phyloP scores from a whole-genome alignment of 92 coral and sea anemone genomes.

The Heteractis magnifica region DNA sequence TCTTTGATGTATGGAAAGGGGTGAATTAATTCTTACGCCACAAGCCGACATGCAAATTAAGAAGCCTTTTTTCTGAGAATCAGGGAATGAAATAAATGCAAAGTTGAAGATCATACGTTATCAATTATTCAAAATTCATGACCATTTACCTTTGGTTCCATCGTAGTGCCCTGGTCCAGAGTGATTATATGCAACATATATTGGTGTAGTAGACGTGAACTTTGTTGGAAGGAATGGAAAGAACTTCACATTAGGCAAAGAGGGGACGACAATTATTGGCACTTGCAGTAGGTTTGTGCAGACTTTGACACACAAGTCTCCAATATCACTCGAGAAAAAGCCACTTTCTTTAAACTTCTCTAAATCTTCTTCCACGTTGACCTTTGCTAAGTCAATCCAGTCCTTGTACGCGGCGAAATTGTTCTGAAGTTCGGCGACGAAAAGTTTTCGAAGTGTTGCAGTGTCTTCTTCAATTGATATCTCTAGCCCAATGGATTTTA shows the following conservation, averaged over 20 bases:
- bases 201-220: conserved; percentile 37
- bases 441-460: conserved; percentile 38
- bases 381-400: conserved; percentile 47
- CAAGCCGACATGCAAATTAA: too few species aligned
- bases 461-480: conserved; percentile 40
- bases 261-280: conserved; percentile 55
- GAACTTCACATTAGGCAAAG: conserved; percentile 45
- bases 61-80: too few species aligned
- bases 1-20: too few species aligned
- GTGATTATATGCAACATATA: conserved; percentile 66
- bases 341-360: conserved; percentile 48
- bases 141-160: conserved; percentile 50
- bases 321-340: conserved; percentile 53
- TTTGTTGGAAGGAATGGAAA: conserved; percentile 51
- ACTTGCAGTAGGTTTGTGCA: conserved; percentile 62
- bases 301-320: conserved; percentile 55
- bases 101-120: not conserved
- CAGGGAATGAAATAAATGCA: not conserved
- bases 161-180: conserved; percentile 63
- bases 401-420: conserved; percentile 48
- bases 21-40: too few species aligned
- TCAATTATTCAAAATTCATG: not conserved
- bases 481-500: conserved; percentile 17
- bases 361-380: conserved; percentile 41
- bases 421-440: conserved; percentile 37